phyloP scores from a whole-genome alignment of 1,140 invertebrate species.

The Eueides isabella region DNA sequence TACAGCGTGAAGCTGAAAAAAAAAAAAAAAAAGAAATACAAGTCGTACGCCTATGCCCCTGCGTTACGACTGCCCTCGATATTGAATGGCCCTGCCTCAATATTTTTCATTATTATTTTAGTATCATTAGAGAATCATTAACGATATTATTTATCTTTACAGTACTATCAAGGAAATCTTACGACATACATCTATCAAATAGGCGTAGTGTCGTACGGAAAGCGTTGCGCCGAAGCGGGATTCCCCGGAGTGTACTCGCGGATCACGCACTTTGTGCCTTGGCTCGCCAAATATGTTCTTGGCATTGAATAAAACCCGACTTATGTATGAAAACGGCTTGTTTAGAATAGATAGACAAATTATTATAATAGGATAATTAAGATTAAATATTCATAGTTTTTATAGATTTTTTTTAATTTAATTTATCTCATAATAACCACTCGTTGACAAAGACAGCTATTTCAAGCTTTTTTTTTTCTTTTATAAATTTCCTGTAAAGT shows the following conservation, averaged over 20 bases:
- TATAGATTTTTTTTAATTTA: not conserved
- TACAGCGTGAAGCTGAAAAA: too few species aligned
- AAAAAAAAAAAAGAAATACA: too few species aligned
- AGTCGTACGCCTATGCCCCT: too few species aligned
- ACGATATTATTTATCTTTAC: constrained; percentile 38
- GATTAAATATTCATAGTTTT: not conserved
- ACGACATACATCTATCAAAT: constrained; percentile 79
- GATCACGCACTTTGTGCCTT: constrained; percentile 86
- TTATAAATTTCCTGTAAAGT: too few species aligned
- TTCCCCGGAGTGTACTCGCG: constrained; percentile 91
- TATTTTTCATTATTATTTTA: not conserved
- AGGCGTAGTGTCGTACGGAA: constrained; percentile 90
- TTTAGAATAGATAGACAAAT: constrained; percentile 4
- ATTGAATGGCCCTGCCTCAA: not conserved
- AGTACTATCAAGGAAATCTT: constrained; percentile 48
- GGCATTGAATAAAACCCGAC: constrained; percentile 29
- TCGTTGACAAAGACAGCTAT: too few species aligned
- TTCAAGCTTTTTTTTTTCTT: too few species aligned
- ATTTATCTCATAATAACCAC: not conserved
- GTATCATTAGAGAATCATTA: not conserved
- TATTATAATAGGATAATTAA: not conserved
- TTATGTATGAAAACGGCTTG: not conserved
- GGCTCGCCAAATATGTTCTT: constrained; percentile 78
- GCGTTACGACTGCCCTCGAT: not conserved
- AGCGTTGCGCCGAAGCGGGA: constrained; percentile 86